Evolutionary conservation across 2,888 invertebrate genomes (phyloP).

Genomic region (Digitonthophagus gazella): DNA sequence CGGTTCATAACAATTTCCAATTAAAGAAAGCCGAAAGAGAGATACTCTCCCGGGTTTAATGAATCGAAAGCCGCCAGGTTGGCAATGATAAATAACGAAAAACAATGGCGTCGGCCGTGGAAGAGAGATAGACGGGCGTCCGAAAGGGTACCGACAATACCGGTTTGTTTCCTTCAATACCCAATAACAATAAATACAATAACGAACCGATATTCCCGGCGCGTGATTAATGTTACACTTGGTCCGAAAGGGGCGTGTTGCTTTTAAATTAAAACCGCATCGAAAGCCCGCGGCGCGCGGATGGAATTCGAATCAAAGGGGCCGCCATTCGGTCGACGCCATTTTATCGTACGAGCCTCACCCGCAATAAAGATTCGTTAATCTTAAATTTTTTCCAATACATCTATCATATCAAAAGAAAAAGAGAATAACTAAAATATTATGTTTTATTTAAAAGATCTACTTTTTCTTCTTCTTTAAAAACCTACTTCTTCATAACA

Average conservation of each 20-base stretch:
- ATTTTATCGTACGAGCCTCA: slow-evolving; percentile 30
- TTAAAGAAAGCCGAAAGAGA: slow-evolving; percentile 3
- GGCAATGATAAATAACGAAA: slow-evolving; percentile 18
- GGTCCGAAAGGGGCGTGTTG: slow-evolving; percentile 37
- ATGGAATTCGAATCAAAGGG: slow-evolving; percentile 38
- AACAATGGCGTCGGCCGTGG: slow-evolving; percentile 10
- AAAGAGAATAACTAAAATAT: neutral
- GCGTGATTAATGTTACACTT: slow-evolving; percentile 40
- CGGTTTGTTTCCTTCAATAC: slow-evolving; percentile 25
- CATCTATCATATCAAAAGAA: slow-evolving; percentile 36
- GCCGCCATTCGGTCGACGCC: slow-evolving; percentile 34
- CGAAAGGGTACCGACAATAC: slow-evolving; percentile 19
- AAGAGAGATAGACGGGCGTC: slow-evolving; percentile 19
- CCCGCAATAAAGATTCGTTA: neutral
- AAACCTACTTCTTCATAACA: neutral
- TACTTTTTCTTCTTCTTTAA: neutral
- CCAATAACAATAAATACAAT: slow-evolving; percentile 34
- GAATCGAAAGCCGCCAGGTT: neutral
- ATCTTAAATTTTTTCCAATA: slow-evolving; percentile 27
- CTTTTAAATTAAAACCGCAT: slow-evolving; percentile 38
- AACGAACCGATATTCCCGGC: slow-evolving; percentile 36
- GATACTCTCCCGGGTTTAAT: neutral
- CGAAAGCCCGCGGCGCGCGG: slow-evolving; percentile 32
- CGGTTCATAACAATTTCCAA: slow-evolving; percentile 6
- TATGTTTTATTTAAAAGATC: neutral